Evolutionary conservation across 2,797 vertebrate species (phyloP).

Genomic region (Mormyrops boulengeri): DNA sequence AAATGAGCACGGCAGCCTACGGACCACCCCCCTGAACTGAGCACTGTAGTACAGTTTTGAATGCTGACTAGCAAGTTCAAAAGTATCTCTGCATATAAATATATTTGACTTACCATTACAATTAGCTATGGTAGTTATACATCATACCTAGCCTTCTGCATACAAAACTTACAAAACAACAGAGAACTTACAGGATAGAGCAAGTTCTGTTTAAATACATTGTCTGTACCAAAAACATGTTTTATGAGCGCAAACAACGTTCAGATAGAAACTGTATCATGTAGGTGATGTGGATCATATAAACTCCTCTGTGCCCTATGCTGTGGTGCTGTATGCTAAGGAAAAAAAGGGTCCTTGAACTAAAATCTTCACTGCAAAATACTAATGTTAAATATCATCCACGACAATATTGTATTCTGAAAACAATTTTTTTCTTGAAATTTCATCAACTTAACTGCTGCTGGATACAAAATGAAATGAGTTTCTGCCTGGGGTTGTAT

Average conservation of each 20-base stretch:
- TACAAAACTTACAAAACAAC: not conserved
- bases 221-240: not conserved
- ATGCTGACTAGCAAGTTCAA: not conserved
- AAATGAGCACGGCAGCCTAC: slow-evolving; percentile 43
- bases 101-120: not conserved
- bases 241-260: not conserved
- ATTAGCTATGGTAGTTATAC: not conserved
- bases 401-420: not conserved
- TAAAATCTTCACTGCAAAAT: not conserved
- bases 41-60: not conserved
- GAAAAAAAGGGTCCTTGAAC: not conserved
- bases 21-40: not conserved
- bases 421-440: not conserved
- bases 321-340: not conserved
- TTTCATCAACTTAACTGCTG: not conserved
- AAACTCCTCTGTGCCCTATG: not conserved
- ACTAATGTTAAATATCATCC: not conserved
- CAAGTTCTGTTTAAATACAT: not conserved
- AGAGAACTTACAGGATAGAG: not conserved
- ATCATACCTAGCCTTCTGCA: not conserved
- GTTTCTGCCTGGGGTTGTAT: not conserved
- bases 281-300: not conserved
- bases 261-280: not conserved
- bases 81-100: not conserved
- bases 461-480: not conserved